Evolutionary conservation across 2,888 invertebrate genomes (phyloP).

Genomic region (Marasmarcha lunaedactyla): DNA sequence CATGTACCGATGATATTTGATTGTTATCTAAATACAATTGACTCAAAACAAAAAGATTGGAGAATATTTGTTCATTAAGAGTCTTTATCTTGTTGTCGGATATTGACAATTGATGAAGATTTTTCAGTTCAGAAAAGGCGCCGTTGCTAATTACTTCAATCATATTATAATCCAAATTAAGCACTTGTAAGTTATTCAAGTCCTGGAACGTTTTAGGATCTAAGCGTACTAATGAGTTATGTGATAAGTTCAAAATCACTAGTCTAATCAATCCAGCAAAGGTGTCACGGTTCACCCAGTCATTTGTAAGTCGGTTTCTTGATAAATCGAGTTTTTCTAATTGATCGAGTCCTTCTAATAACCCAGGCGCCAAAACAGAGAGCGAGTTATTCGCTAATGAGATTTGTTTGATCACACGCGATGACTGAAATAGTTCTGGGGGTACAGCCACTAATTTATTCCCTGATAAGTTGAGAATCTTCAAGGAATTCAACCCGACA

Average conservation of each 20-base stretch:
- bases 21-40: constrained; percentile 82
- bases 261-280: constrained; percentile 80
- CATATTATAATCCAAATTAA: constrained; percentile 79
- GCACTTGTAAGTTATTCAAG: constrained; percentile 78
- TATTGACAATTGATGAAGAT: constrained; percentile 80
- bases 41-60: constrained; percentile 78
- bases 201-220: constrained; percentile 81
- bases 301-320: constrained; percentile 78
- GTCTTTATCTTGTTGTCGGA: constrained; percentile 77
- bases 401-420: constrained; percentile 77
- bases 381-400: constrained; percentile 85
- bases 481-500: constrained; percentile 76
- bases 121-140: constrained; percentile 79
- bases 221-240: constrained; percentile 77
- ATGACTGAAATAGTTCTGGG: constrained; percentile 81
- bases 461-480: constrained; percentile 81
- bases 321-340: constrained; percentile 81
- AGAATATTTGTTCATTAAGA: constrained; percentile 77
- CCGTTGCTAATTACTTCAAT: constrained; percentile 79
- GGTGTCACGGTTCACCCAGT: constrained; percentile 82
- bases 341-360: constrained; percentile 80
- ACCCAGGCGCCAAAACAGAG: constrained; percentile 78
- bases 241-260: constrained; percentile 79
- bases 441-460: constrained; percentile 85
- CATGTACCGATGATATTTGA: constrained; percentile 74